A percentile compares a stretch with the other conserved stretches of the same genome.
Evolutionary conservation across 2,113 vertebrate genomes (phyloP).

Genomic region (Pimephales promelas): DNA sequence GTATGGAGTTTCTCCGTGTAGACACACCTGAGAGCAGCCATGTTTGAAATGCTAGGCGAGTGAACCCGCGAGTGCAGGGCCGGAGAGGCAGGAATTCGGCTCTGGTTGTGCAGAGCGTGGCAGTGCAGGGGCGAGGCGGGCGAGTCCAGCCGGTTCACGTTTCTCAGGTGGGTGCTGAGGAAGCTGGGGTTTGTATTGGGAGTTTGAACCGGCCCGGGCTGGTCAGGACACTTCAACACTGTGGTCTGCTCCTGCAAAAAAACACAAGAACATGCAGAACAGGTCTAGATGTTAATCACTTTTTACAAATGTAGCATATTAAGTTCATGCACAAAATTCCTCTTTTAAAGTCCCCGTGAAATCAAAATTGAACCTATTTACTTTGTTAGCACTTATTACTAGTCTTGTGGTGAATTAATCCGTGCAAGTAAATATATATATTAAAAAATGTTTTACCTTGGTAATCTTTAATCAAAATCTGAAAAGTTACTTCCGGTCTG

Average conservation of each 20-base stretch:
- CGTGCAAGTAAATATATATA: too few relatives aligned
- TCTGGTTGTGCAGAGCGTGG: constrained; percentile 87
- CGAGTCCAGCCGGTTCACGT: constrained; percentile 86
- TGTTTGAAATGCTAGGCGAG: constrained; percentile 90
- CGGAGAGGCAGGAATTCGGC: constrained; percentile 82
- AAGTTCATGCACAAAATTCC: not conserved
- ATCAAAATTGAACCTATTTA: too few relatives aligned
- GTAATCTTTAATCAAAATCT: too few relatives aligned
- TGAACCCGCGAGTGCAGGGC: constrained; percentile 86
- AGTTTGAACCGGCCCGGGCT: constrained; percentile 76
- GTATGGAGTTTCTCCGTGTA: not conserved
- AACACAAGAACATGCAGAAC: not conserved
- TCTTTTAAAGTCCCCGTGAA: too few relatives aligned
- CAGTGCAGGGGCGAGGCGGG: constrained; percentile 91
- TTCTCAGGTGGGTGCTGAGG: constrained; percentile 85
- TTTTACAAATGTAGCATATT: not conserved
- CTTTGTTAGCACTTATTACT: too few relatives aligned
- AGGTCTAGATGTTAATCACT: too few relatives aligned
- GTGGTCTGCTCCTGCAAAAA: constrained; percentile 82
- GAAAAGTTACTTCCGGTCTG: too few relatives aligned
- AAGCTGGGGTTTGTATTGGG: constrained; percentile 79
- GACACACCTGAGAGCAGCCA: constrained; percentile 89
- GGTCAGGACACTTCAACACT: constrained; percentile 85
- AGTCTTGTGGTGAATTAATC: too few relatives aligned
- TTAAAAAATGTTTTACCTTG: too few relatives aligned